These are phyloP conservation scores for Caenorhabditis sulstoni DNA, from an alignment of 2,888 invertebrate genomes.

Conservation along the genomic window DNA sequence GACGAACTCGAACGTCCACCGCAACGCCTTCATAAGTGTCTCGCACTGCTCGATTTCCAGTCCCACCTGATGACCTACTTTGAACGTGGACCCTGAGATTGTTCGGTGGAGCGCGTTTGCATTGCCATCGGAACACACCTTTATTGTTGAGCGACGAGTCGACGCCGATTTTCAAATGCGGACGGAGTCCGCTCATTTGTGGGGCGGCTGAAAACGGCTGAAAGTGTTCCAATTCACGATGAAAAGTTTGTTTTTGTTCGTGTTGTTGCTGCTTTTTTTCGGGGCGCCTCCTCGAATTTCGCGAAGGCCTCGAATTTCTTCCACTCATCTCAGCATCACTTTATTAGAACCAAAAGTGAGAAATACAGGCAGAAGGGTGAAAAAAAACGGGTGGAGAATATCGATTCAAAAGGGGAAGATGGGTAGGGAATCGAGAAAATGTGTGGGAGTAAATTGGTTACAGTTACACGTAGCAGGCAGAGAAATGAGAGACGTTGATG, in stretches of 20 bases:
- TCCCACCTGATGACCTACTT: slow-evolving; percentile 49
- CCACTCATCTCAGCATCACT: slow-evolving; percentile 1
- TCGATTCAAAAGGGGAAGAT: too few relatives aligned
- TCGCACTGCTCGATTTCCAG: slow-evolving; percentile 59
- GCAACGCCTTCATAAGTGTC: slow-evolving; percentile 48
- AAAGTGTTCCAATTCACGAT: too few relatives aligned
- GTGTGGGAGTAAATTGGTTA: neutral
- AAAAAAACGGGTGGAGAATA: too few relatives aligned
- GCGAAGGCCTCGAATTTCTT: slow-evolving; percentile 1
- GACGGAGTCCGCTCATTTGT: slow-evolving; percentile 28
- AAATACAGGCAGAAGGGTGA: slow-evolving; percentile 7
- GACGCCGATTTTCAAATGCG: slow-evolving; percentile 51
- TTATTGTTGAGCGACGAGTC: slow-evolving; percentile 57
- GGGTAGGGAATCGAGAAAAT: neutral
- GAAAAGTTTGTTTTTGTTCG: neutral
- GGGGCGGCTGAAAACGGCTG: neutral
- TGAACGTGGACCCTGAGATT: slow-evolving; percentile 52
- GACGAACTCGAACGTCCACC: slow-evolving; percentile 52
- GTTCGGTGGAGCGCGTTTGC: neutral
- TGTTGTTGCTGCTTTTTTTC: neutral
- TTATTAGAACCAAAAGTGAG: neutral
- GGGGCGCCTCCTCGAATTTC: neutral
- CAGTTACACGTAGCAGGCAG: slow-evolving; percentile 24
- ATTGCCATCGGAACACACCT: slow-evolving; percentile 21
- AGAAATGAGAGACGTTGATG: neutral